Percentiles rank a stretch among this genome's conserved stretches.
phyloP scores from a whole-genome alignment of 2,888 invertebrate genomes.

The Pyrocoelia pectoralis region DNA sequence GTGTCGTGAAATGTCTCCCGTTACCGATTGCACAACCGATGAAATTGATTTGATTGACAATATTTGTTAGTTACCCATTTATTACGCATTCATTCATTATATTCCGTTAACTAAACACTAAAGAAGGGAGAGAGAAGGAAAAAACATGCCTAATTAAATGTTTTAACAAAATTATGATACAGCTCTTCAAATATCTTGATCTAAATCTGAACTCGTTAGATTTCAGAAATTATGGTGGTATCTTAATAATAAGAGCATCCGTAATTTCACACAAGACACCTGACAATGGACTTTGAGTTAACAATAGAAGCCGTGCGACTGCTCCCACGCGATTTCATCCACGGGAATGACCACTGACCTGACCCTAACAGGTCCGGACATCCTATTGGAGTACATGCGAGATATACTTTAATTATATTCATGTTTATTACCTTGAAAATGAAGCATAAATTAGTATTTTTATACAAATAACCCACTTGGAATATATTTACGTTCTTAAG shows the following conservation, averaged over 20 bases:
- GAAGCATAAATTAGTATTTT: constrained; percentile 25
- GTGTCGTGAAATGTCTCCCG: constrained; percentile 48
- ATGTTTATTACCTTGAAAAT: constrained; percentile 30
- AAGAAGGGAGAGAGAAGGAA: too few species aligned
- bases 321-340: constrained; percentile 56
- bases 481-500: background rate
- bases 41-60: constrained; percentile 28
- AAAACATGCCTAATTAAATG: too few species aligned
- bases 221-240: constrained; percentile 31
- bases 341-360: constrained; percentile 56
- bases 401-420: constrained; percentile 42
- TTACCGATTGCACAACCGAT: constrained; percentile 39
- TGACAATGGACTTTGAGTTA: constrained; percentile 43
- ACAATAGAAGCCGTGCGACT: constrained; percentile 54
- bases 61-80: constrained; percentile 12
- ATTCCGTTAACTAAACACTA: too few species aligned
- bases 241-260: constrained; percentile 39
- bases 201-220: constrained; percentile 24
- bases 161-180: too few species aligned
- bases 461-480: constrained; percentile 22
- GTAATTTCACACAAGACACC: constrained; percentile 38
- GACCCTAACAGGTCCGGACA: constrained; percentile 45
- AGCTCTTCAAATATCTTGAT: background rate
- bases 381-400: constrained; percentile 47
- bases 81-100: too few species aligned